Evolutionary conservation across 2,888 invertebrate species (phyloP), one percentile per base, ranked within the genome.

Genomic region (Lepas anatifera): DNA sequence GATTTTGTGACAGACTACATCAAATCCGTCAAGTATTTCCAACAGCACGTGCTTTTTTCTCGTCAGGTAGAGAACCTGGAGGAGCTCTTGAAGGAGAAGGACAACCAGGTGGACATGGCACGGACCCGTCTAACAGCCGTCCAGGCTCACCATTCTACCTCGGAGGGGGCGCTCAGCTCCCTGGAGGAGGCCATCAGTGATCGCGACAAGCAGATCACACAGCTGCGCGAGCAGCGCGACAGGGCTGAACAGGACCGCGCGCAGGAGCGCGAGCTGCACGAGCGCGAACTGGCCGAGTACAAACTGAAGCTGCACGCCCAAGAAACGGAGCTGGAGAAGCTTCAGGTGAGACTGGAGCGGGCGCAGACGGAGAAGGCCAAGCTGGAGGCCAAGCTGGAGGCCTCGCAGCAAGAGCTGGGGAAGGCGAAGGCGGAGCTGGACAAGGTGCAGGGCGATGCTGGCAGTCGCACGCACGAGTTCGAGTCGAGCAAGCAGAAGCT

Each of bases 201-300:
- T 79, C 96, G 96, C 82, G 97, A 98, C 78, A 95, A 95, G 80
- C 97, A 97, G 83, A 95, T 99, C 84, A 88, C 90, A 75, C 95
- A 95, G 79, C 82, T 96, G 73, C 83, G 92, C 75, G 96, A 98
- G 78, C 96, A 97, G 79, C 85, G 96, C 78, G 96, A 97, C 78
- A 86, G 95, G 76, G 92, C 95, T 58, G 96, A 97, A 81, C 90
- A 93, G 76, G 97, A 98, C 77, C 92, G 95, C 78, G 90, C 93
- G 75, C 97, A 97, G 81, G 97, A 98, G 80, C 85, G 95, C 74
- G 96, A 96, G 77, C 83, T 93, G 27, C 93, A 94, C 78, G 93
- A 95, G 79, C 86, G 95, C 76, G 93, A 95, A 80, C 87, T 95
- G 76, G 93, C 95, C 69, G 96, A 97, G 80, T 93, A 92, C 78